Evolutionary conservation across 2,113 vertebrate species (phyloP).

Genomic region (Pelvicachromis taeniatus): DNA sequence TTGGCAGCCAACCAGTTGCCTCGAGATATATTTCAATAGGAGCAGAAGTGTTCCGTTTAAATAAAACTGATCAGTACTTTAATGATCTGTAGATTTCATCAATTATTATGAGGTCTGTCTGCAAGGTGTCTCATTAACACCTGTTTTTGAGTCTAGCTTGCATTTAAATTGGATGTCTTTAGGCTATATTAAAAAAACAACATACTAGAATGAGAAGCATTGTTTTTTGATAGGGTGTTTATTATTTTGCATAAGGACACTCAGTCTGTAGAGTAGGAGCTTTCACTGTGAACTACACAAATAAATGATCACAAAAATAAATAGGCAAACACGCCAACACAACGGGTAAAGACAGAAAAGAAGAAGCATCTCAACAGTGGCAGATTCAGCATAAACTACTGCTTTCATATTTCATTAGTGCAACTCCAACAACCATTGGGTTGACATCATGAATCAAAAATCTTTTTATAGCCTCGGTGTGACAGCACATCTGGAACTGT

Average conservation of each 20-base stretch:
- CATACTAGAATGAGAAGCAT: background rate
- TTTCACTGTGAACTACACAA: background rate
- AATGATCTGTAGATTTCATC: background rate
- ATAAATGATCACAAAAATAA: background rate
- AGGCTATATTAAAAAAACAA: background rate
- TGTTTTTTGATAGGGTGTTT: background rate
- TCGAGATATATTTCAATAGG: background rate
- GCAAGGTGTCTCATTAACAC: background rate
- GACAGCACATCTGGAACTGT: background rate
- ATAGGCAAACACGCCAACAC: background rate
- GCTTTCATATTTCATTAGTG: background rate
- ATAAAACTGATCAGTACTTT: background rate
- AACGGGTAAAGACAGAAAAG: background rate
- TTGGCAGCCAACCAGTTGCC: background rate
- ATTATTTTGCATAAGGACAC: background rate
- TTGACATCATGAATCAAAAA: background rate
- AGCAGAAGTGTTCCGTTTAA: background rate
- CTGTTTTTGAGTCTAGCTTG: background rate
- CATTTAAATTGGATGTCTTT: background rate
- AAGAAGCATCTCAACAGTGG: background rate
- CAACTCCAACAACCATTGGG: background rate
- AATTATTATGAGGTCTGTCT: background rate
- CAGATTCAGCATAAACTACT: background rate
- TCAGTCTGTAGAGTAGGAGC: background rate
- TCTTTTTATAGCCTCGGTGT: background rate